phyloP scores from a whole-genome alignment of 2,797 vertebrate genomes.

The Xiphophorus birchmanni region DNA sequence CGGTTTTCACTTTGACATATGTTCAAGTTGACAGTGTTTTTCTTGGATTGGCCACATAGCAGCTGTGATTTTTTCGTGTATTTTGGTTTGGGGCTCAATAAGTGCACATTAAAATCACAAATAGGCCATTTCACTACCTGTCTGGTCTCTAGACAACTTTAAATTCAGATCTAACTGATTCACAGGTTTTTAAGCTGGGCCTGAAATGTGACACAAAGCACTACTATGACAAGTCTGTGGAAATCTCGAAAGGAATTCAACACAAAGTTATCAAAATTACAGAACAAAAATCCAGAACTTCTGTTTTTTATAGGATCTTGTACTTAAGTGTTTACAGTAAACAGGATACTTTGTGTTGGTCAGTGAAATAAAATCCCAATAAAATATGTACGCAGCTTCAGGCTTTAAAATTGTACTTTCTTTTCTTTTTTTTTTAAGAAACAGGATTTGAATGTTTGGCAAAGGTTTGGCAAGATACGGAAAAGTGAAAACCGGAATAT shows the following conservation, averaged over 20 bases:
- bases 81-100: background rate
- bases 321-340: too few relatives aligned
- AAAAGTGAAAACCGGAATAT: background rate
- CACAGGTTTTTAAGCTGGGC: background rate
- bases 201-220: background rate
- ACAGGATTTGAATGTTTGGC: background rate
- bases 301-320: background rate
- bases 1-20: background rate
- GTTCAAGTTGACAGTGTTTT: background rate
- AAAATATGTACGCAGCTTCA: background rate
- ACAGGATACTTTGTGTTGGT: background rate
- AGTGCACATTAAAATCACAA: background rate
- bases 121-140: background rate
- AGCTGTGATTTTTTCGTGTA: background rate
- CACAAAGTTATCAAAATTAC: background rate
- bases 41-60: background rate
- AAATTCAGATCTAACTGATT: background rate
- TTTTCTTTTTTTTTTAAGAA: background rate
- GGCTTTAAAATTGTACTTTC: background rate
- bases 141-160: background rate
- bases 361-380: background rate
- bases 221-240: background rate
- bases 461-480: background rate
- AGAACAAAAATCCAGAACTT: background rate
- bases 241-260: background rate